These are phyloP conservation scores for Augochlora pura DNA, from an alignment of 1,140 invertebrate genomes.

Conservation along the genomic window DNA sequence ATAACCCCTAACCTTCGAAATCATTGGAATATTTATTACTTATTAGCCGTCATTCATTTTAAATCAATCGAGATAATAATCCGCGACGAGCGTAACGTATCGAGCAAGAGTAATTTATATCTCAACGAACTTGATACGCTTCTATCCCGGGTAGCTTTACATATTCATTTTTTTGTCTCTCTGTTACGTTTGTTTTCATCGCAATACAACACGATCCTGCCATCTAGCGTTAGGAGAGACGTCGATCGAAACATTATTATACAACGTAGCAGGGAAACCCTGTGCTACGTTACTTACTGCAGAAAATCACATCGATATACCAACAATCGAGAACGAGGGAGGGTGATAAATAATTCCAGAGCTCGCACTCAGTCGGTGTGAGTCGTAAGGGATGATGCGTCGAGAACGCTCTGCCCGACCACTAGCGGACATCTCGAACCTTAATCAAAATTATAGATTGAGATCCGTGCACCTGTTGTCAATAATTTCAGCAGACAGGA, in stretches of 20 bases:
- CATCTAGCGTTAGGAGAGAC: neutral
- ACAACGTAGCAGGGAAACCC: too few relatives aligned
- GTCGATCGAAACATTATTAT: neutral
- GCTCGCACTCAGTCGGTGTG: conserved; percentile 23
- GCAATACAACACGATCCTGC: neutral
- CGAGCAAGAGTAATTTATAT: too few relatives aligned
- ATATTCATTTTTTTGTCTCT: neutral
- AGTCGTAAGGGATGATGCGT: neutral
- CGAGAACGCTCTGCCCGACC: conserved; percentile 15
- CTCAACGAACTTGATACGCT: neutral
- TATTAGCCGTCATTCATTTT: neutral
- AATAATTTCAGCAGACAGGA: too few relatives aligned
- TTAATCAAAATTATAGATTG: too few relatives aligned
- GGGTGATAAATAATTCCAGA: neutral
- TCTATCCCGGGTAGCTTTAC: neutral
- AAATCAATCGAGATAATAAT: neutral
- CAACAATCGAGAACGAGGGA: conserved; percentile 6
- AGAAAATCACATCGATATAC: neutral
- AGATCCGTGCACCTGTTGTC: too few relatives aligned
- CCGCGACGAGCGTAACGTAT: too few relatives aligned
- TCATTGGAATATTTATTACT: neutral
- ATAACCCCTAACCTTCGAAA: too few relatives aligned
- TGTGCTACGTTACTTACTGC: neutral
- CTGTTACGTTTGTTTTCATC: neutral
- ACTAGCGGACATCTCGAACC: neutral